Base-by-base conservation (phyloP, 2,888 invertebrate species). In the Orthosia incerta region DNA sequence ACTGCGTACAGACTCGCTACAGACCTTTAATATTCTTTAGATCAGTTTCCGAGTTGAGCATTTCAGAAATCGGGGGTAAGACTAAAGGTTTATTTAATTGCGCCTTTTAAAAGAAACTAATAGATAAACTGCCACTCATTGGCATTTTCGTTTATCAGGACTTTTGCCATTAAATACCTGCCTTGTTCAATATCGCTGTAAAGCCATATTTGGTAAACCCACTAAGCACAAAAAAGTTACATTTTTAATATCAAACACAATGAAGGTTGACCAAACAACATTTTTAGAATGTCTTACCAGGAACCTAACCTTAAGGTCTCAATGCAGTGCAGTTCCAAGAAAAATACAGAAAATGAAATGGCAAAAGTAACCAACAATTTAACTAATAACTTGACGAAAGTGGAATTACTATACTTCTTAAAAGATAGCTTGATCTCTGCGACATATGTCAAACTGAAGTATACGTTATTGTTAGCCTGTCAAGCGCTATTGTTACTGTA, bases 341-440 rank as follows among this genome's bases (percentile, higher is more conserved):
- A 70, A 66, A 26, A 12, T 45, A 59, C n/a, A 20, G 18, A 3
- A 20, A 45, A 53, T 39, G 4, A 46, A 50, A 74, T 74, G n/a
- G 7, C 39, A 39, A 71, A 74, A 48, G n/a, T 3, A 66, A 50
- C 15, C 3, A 26, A 57, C 9, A 55, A 61, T 65, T 45, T 9
- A 13, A 11, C 18, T 45, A 66, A 80, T 50, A 63, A 66, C 18
- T 69, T 46, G 13, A 50, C 16, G 4, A 46, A 67, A 77, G 16
- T 55, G n/a, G 15, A n/a, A n/a, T n/a, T n/a, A n/a, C n/a, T n/a
- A n/a, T n/a, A n/a, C n/a, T n/a, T n/a, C n/a, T n/a, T n/a, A n/a
- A n/a, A n/a, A n/a, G n/a, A n/a, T n/a, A n/a, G n/a, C n/a, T n/a
- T n/a, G n/a, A n/a, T n/a, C n/a, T n/a, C n/a, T n/a, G n/a, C n/a